These are phyloP conservation scores for Leptinotarsa haldemani DNA, from an alignment of 2,888 invertebrate genomes.

Conservation along the genomic window DNA sequence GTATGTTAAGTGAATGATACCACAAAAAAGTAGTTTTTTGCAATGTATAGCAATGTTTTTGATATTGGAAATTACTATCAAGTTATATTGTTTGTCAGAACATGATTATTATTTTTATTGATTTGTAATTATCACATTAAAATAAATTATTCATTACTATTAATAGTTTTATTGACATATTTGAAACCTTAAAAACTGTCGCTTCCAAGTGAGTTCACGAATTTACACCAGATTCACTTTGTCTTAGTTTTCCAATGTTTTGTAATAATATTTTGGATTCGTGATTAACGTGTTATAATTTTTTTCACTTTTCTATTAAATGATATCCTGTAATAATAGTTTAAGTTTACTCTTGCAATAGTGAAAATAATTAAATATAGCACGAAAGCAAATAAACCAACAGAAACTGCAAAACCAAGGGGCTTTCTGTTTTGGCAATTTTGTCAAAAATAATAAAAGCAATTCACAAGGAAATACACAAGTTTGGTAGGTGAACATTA, in stretches of 20 bases:
- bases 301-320: not conserved
- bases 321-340: not conserved
- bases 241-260: conserved; percentile 9
- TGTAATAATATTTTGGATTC: conserved; percentile 1
- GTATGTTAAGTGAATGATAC: not conserved
- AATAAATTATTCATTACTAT: conserved; percentile 1
- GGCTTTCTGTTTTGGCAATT: not conserved
- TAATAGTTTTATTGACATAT: conserved; percentile 5
- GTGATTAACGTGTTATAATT: not conserved
- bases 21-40: conserved; percentile 8
- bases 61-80: conserved; percentile 4
- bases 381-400: too few relatives aligned
- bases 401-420: not conserved
- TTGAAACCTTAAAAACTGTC: conserved; percentile 3
- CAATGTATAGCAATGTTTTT: conserved; percentile 9
- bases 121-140: conserved; percentile 1
- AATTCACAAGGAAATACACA: not conserved
- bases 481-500: not conserved
- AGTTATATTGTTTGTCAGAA: conserved; percentile 4
- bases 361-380: not conserved
- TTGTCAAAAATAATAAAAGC: too few relatives aligned
- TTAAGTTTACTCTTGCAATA: too few relatives aligned
- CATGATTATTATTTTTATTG: not conserved
- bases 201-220: conserved; percentile 4
- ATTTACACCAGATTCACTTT: conserved; percentile 5